Base-by-base conservation (phyloP, 2,797 vertebrate species). In the Chromis chromis region DNA sequence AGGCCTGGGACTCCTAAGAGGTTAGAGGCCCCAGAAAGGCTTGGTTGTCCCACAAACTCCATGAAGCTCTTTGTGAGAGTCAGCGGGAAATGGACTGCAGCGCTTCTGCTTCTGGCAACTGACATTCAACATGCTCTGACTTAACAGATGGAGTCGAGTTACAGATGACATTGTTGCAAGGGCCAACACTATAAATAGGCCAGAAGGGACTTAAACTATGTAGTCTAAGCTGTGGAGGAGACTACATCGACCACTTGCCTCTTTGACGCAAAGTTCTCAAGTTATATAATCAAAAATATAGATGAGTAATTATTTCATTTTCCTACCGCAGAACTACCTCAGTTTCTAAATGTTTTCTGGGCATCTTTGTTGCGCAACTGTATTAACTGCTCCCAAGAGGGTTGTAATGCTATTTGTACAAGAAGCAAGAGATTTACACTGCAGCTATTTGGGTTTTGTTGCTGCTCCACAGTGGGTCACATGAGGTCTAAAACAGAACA, bases 161-260 rank as follows among this genome's bases (percentile, higher is more conserved):
- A 96, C 97, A 95, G 94, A 95, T 96, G 96, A 99, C 97, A 97
- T 96, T 97, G 96, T 96, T 94, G 94, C 94, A 76, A 92, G 94
- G 96, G 94, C 94, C 95, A 95, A 88, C 71, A 76, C 96, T 99
- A 99, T 96, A 96, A 98, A 98, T 99, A 99, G 96, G 84, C 74
- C 66, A 67, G 70, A 78, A 93, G 94, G 91, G 91, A 93, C 95
- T 91, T 86, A 39, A 96, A 91, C 91, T 96, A 96, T 97, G 95
- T 93, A 81, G 91, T 90, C 91, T 90, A 78, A 84, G 76, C 77
- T 88, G 71, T 79, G 70, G 76, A 74, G 70, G 67, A 76, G 70
- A 88, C 89, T 81, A 84, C 82, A 76, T 82, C 72, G 60, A 77
- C 62, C 65, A 49, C 58, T 56, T 39, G 31, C 36, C 40, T 76